Percentiles rank a stretch among this genome's conserved stretches.
Conservation (phyloP, 2,113 vertebrate species). For the Malurus alboscapulatus region DNA sequence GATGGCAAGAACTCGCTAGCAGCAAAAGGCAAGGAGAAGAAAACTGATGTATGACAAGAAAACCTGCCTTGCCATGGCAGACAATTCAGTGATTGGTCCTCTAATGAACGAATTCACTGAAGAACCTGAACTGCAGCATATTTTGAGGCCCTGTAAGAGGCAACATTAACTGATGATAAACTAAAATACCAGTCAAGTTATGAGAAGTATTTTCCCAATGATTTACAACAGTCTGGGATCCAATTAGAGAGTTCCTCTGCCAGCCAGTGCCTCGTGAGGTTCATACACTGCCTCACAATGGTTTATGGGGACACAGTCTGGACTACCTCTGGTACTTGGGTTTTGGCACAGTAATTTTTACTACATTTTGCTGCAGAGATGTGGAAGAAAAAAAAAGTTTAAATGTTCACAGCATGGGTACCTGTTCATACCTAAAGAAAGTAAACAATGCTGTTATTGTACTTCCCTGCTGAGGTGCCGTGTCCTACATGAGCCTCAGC, state of each 20-base stretch:
- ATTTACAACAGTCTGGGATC: not conserved
- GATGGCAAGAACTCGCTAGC: not conserved
- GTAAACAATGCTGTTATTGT: not conserved
- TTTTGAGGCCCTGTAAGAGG: not conserved
- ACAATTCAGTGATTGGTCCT: not conserved
- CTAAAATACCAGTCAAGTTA: constrained; percentile 2
- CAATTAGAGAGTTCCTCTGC: not conserved
- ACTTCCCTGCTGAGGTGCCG: not conserved
- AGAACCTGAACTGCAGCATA: not conserved
- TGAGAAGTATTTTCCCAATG: not conserved
- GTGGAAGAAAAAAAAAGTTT: not conserved
- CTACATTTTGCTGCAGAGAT: not conserved
- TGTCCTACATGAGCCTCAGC: not conserved
- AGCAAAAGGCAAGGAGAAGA: constrained; percentile 28
- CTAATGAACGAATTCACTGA: constrained; percentile 2
- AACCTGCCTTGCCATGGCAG: not conserved
- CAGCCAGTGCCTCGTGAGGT: not conserved
- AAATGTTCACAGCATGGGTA: not conserved
- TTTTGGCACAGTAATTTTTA: not conserved
- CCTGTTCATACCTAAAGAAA: not conserved
- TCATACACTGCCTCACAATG: not conserved
- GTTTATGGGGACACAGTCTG: not conserved
- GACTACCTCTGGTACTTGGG: not conserved
- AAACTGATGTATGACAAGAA: constrained; percentile 12
- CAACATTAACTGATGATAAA: constrained; percentile 28